These are phyloP conservation scores for Dastarcus helophoroides DNA, from an alignment of 2,888 invertebrate genomes.

Conservation along the genomic window DNA sequence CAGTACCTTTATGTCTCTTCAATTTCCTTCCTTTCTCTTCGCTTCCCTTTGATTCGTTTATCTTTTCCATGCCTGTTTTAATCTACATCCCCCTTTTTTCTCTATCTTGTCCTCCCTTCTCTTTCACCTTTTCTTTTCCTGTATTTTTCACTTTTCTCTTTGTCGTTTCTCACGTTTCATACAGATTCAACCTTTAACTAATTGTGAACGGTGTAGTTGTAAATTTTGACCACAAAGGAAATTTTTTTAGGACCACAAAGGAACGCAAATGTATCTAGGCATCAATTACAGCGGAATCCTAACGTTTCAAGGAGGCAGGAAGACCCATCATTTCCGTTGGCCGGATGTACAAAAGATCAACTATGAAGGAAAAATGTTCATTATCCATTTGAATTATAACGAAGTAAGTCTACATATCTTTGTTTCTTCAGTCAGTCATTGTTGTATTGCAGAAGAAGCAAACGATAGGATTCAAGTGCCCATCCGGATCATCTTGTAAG, in stretches of 20 bases:
- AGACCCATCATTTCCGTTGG: constrained; percentile 95
- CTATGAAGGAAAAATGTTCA: constrained; percentile 96
- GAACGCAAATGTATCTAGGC: constrained; percentile 84
- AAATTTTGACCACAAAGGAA: too few species aligned
- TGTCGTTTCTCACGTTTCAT: too few species aligned
- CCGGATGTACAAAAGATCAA: constrained; percentile 91
- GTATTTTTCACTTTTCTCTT: neutral
- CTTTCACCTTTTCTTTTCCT: neutral
- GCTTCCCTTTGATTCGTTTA: too few species aligned
- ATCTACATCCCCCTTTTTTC: too few species aligned
- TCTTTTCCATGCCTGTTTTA: too few species aligned
- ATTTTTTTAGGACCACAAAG: constrained; percentile 76
- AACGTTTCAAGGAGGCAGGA: constrained; percentile 86
- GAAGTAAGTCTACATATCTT: constrained; percentile 52
- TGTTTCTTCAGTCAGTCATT: constrained; percentile 8
- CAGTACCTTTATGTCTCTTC: too few species aligned
- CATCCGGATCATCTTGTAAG: constrained; percentile 81
- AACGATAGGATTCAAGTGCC: constrained; percentile 92
- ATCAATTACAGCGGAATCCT: constrained; percentile 92
- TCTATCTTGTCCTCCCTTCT: too few species aligned
- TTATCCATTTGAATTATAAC: constrained; percentile 83
- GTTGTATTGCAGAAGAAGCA: constrained; percentile 67
- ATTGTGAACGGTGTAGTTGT: too few species aligned
- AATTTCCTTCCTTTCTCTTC: too few species aligned
- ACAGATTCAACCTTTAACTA: too few species aligned